Percentiles rank a stretch among this genome's conserved stretches.
phyloP scores from a whole-genome alignment of 1,140 invertebrate species.

The Mizuhopecten yessoensis region DNA sequence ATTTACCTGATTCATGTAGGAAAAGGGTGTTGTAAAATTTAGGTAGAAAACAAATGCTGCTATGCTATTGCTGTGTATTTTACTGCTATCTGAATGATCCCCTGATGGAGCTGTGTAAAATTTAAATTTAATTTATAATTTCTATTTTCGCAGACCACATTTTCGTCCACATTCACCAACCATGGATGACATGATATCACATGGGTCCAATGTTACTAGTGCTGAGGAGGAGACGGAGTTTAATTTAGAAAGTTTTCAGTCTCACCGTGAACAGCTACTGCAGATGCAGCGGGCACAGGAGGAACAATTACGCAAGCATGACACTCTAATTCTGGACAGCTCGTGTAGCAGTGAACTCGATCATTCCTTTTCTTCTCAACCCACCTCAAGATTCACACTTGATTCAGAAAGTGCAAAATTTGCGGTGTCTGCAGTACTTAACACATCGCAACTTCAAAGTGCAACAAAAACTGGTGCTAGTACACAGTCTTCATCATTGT shows the following conservation, averaged over 20 bases:
- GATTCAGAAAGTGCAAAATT: constrained; percentile 83
- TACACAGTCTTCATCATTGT: constrained; percentile 15
- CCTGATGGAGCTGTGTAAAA: no score
- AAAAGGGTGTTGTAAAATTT: no score
- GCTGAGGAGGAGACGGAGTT: constrained; percentile 74
- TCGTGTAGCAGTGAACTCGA: constrained; percentile 70
- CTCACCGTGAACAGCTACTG: constrained; percentile 82
- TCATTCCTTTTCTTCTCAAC: constrained; percentile 82
- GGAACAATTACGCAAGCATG: constrained; percentile 76
- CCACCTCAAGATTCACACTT: constrained; percentile 82
- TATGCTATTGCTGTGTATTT: no score
- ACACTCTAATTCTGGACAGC: constrained; percentile 69
- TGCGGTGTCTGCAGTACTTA: constrained; percentile 82
- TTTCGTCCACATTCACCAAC: constrained; percentile 82
- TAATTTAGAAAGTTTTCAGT: constrained; percentile 82
- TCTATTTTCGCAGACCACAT: constrained; percentile 78
- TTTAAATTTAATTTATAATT: not conserved
- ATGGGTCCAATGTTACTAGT: constrained; percentile 50
- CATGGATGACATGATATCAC: constrained; percentile 64
- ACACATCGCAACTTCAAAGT: constrained; percentile 75
- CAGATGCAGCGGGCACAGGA: constrained; percentile 83
- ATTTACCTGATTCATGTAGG: no score
- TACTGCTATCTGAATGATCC: no score
- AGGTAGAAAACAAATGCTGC: no score
- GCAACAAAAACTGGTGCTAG: constrained; percentile 69